Base-by-base conservation (phyloP, 37 sponge, comb jelly and placozoan species). In the Petrosia ficiformis region DNA sequence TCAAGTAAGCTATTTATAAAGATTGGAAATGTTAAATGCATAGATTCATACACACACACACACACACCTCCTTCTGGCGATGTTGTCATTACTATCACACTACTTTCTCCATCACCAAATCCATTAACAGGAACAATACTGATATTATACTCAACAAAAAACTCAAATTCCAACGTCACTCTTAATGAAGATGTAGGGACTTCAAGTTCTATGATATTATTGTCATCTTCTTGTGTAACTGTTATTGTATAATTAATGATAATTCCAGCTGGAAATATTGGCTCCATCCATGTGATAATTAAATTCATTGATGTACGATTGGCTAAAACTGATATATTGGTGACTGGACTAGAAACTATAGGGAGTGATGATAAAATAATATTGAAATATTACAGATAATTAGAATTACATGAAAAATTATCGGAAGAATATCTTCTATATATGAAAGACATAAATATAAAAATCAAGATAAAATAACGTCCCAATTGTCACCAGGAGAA, bases 21-120 rank as follows among this genome's bases (percentile, higher is more conserved):
- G n/a, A n/a, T n/a, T n/a, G n/a, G n/a, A n/a, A n/a, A n/a, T n/a
- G n/a, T n/a, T n/a, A n/a, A n/a, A n/a, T n/a, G n/a, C n/a, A n/a
- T n/a, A n/a, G n/a, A n/a, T n/a, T n/a, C n/a, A n/a, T n/a, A n/a
- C n/a, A n/a, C n/a, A n/a, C n/a, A n/a, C n/a, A n/a, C n/a, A n/a
- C n/a, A n/a, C 69, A 25, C 30, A 78, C 79, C 79, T 68, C 56
- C 79, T 31, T 78, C 70, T 14, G 38, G 67, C n/a, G 79, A 19
- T 19, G 54, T 14, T 19, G 14, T 19, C 54, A 48, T 48, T 19
- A 19, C 54, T 19, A 48, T 8, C 14, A 19, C 54, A 8, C 54
- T 48, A 48, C 14, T 48, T 19, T 8, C 14, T 8, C 54, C 54
- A 48, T 8, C 8, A 48, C 54, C 54, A 48, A 48, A 48, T 19